A percentile compares a stretch with the other conserved stretches of the same genome.
These are phyloP conservation scores for Poecilia latipinna DNA, from an alignment of 2,113 vertebrate genomes.

Conservation along the genomic window DNA sequence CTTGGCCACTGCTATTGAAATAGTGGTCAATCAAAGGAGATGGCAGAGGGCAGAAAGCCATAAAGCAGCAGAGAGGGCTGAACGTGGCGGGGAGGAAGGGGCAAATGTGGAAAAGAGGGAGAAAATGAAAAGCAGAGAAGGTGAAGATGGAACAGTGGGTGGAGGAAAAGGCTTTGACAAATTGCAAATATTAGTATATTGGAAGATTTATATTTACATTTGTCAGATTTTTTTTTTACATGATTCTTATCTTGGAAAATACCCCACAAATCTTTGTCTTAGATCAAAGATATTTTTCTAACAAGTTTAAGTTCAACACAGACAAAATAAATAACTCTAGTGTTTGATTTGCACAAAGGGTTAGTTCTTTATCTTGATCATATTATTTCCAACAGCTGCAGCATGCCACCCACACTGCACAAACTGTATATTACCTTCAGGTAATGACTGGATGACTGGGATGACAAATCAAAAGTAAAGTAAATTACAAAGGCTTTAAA, in stretches of 20 bases:
- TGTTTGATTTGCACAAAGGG: neutral
- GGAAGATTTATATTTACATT: no score
- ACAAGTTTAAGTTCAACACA: neutral
- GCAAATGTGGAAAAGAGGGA: slow-evolving; percentile 1
- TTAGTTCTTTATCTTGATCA: neutral
- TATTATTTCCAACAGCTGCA: no score
- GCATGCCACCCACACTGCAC: no score
- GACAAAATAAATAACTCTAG: no score
- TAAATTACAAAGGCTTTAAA: no score
- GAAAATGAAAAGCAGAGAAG: neutral
- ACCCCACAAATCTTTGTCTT: neutral
- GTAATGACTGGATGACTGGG: no score
- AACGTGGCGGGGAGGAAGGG: neutral
- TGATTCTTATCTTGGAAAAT: no score
- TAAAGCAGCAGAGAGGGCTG: slow-evolving; percentile 17
- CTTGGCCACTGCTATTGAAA: slow-evolving; percentile 79
- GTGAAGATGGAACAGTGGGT: neutral
- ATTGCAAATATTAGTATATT: neutral
- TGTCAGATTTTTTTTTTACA: no score
- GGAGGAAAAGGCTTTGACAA: neutral
- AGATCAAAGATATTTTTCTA: neutral
- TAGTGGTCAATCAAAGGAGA: slow-evolving; percentile 72
- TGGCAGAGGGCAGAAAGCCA: slow-evolving; percentile 22
- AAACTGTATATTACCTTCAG: no score
- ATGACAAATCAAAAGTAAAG: no score